Percentiles rank a stretch among this genome's conserved stretches.
These are phyloP conservation scores for Cepaea nemoralis DNA, from an alignment of 1,140 invertebrate species.

Conservation along the genomic window DNA sequence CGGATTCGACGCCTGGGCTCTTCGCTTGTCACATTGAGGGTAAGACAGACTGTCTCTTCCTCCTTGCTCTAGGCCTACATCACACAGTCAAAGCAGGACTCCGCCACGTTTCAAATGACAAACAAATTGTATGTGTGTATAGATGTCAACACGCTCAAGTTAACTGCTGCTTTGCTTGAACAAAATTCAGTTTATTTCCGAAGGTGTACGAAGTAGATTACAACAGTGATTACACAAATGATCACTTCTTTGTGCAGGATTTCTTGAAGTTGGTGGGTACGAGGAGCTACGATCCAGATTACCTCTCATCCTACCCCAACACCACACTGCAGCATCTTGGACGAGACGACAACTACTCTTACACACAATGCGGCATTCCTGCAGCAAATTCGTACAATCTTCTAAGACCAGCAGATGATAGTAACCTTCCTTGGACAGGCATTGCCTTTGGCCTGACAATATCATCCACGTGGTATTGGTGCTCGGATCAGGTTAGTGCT, in stretches of 20 bases:
- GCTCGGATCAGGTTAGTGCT: constrained; percentile 75
- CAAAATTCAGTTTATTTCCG: background rate
- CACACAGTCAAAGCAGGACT: too few relatives aligned
- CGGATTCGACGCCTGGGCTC: too few relatives aligned
- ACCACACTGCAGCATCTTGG: constrained; percentile 56
- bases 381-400: constrained; percentile 73
- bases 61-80: too few relatives aligned
- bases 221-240: too few relatives aligned
- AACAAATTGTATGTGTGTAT: too few relatives aligned
- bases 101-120: too few relatives aligned
- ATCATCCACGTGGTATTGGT: constrained; percentile 77
- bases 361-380: constrained; percentile 70
- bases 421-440: constrained; percentile 75
- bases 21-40: too few relatives aligned
- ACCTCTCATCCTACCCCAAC: constrained; percentile 69
- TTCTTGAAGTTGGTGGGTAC: constrained; percentile 73
- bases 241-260: constrained; percentile 66
- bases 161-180: too few relatives aligned
- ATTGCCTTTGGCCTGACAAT: constrained; percentile 75
- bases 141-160: too few relatives aligned
- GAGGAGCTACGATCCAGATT: constrained; percentile 71
- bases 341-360: constrained; percentile 56
- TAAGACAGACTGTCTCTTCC: too few relatives aligned
- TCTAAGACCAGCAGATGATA: constrained; percentile 70
- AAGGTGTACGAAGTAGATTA: background rate